These are phyloP conservation scores for Pseudochirops cupreus DNA, from an alignment of 2,797 vertebrate species.

Conservation along the genomic window DNA sequence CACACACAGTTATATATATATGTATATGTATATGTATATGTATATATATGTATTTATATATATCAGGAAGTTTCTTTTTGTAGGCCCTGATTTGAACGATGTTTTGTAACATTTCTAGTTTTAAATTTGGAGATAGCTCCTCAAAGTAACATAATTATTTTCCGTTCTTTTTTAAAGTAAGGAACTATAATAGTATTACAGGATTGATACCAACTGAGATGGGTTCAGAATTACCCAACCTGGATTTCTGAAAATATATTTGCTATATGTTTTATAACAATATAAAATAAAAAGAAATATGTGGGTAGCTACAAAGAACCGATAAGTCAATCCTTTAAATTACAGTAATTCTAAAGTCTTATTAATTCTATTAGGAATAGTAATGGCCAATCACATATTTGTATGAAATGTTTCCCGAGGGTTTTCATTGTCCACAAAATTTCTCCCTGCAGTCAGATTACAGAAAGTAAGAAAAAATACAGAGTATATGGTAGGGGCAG, in stretches of 20 bases:
- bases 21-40: too few relatives aligned
- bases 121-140: background rate
- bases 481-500: background rate
- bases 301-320: constrained; percentile 31
- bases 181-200: background rate
- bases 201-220: background rate
- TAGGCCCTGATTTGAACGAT: background rate
- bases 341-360: constrained; percentile 7
- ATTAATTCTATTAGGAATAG: constrained; percentile 10
- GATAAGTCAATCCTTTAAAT: constrained; percentile 4
- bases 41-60: background rate
- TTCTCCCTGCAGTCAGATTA: background rate
- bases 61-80: background rate
- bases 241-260: constrained; percentile 4
- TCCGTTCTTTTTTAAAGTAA: background rate
- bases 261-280: background rate
- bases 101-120: background rate
- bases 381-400: background rate
- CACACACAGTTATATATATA: too few relatives aligned
- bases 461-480: background rate
- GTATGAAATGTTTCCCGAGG: constrained; percentile 9
- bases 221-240: constrained; percentile 30
- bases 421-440: constrained; percentile 1
- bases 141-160: background rate
- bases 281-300: constrained; percentile 9